Conservation (phyloP, 2,113 vertebrate species). For the Oreochromis aureus region DNA sequence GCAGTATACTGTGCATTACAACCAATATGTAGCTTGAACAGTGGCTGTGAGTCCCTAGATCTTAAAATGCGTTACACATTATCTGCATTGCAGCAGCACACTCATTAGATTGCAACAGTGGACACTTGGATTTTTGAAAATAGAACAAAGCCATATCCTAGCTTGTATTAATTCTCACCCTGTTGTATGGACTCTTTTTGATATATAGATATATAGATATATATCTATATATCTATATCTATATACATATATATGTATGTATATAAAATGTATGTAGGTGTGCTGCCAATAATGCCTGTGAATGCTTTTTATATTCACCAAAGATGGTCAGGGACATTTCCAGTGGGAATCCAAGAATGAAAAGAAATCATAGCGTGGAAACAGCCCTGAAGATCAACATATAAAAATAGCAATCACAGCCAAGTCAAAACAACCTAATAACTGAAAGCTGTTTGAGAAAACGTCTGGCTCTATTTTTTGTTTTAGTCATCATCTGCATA, state of each 20-base stretch:
- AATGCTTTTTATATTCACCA: not conserved
- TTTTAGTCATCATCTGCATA: not conserved
- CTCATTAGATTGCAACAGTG: not conserved
- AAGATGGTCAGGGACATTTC: not conserved
- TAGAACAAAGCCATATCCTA: not conserved
- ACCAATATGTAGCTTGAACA: not conserved
- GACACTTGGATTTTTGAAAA: not conserved
- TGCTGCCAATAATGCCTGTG: not conserved
- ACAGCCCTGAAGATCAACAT: not conserved
- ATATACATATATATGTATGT: no score
- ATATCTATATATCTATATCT: rapidly evolving
- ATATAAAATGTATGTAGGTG: not conserved
- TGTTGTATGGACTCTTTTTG: not conserved
- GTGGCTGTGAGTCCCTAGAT: not conserved
- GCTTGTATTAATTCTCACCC: not conserved
- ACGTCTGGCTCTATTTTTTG: not conserved
- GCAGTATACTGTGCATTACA: not conserved
- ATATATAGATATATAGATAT: not conserved
- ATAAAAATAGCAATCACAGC: not conserved
- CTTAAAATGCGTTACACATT: not conserved
- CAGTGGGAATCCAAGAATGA: not conserved
- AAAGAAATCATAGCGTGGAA: not conserved
- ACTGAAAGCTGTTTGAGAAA: not conserved
- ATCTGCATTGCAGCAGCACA: not conserved
- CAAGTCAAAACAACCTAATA: not conserved